phyloP scores from a whole-genome alignment of 2,888 invertebrate species.

The Neria commutata region DNA sequence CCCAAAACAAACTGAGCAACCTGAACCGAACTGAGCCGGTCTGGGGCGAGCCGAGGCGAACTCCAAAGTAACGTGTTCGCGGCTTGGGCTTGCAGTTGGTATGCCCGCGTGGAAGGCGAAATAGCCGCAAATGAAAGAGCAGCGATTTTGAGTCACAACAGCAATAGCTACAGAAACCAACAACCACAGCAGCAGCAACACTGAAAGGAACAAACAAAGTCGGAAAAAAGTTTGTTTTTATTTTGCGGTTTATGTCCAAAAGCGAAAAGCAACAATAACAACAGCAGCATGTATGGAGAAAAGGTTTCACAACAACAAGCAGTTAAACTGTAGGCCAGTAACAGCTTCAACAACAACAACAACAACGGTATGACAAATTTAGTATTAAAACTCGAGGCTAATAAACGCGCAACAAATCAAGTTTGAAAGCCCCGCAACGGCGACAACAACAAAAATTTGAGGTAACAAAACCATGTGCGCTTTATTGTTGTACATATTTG shows the following conservation, averaged over 20 bases:
- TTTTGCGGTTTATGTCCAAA: constrained; percentile 14
- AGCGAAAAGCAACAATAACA: constrained; percentile 30
- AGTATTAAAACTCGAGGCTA: constrained; percentile 4
- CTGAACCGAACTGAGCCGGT: neutral
- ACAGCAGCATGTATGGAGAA: neutral
- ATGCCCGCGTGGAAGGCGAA: neutral
- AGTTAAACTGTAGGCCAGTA: neutral
- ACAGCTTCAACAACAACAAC: neutral
- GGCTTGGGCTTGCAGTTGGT: neutral
- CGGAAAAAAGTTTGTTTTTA: neutral
- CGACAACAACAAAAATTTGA: constrained; percentile 14
- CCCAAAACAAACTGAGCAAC: neutral
- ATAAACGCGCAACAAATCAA: constrained; percentile 20
- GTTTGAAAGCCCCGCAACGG: constrained; percentile 6
- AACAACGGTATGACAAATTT: neutral
- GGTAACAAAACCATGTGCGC: constrained; percentile 15
- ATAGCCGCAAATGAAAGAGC: neutral
- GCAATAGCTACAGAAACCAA: constrained; percentile 25
- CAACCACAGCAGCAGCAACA: neutral
- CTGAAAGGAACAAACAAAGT: constrained; percentile 5
- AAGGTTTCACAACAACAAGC: constrained; percentile 8
- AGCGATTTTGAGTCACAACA: constrained; percentile 38
- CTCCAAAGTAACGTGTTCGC: constrained; percentile 5
- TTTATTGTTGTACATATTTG: no score
- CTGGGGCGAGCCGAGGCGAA: no score